Conservation (phyloP, 1,140 invertebrate species). For the Araneus ventricosus region DNA sequence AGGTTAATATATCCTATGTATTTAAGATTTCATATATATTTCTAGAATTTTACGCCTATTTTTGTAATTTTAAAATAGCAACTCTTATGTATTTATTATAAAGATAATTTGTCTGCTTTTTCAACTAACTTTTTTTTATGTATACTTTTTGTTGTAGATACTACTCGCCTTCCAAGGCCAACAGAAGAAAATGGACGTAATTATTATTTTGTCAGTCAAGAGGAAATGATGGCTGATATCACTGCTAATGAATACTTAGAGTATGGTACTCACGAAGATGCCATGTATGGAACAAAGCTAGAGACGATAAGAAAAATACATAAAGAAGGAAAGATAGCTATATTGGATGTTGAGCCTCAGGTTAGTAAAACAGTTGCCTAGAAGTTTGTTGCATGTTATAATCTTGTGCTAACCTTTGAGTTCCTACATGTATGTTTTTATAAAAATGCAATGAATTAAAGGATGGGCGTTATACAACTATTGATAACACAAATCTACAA, state of each 20-base stretch:
- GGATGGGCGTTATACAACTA: no score
- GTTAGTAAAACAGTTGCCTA: slow-evolving; percentile 76
- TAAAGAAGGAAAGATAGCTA: slow-evolving; percentile 96
- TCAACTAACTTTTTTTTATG: neutral
- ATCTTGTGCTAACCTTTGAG: no score
- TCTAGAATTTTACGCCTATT: no score
- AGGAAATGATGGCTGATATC: slow-evolving; percentile 99
- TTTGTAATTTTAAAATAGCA: no score
- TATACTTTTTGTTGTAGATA: slow-evolving; percentile 85
- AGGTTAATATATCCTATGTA: no score
- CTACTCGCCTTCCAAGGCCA: slow-evolving; percentile 94
- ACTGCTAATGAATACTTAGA: slow-evolving; percentile 99
- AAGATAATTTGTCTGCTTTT: no score
- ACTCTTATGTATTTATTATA: no score
- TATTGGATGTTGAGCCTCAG: slow-evolving; percentile 98
- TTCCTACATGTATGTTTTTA: no score
- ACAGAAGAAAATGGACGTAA: slow-evolving; percentile 99
- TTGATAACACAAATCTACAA: no score
- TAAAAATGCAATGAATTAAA: no score
- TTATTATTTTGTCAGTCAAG: slow-evolving; percentile 99
- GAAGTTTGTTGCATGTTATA: no score
- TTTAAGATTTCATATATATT: neutral
- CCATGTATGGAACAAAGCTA: slow-evolving; percentile 99
- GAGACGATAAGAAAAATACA: slow-evolving; percentile 99
- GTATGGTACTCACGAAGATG: slow-evolving; percentile 99